Evolutionary conservation across 2,113 vertebrate species (phyloP), one percentile per base, ranked within the genome.

Genomic region (Sapajus apella): DNA sequence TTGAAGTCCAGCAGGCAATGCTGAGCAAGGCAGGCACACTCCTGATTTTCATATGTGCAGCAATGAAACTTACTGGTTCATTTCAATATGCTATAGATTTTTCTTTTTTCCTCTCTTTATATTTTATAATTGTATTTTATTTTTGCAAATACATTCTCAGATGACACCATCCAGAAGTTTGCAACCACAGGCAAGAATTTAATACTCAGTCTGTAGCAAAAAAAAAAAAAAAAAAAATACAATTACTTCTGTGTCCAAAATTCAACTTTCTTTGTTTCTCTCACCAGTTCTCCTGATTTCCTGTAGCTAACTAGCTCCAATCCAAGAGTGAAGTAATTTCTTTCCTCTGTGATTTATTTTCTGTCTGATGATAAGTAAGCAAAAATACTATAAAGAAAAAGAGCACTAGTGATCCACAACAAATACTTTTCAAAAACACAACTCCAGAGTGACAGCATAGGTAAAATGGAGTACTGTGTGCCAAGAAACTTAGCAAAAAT

Each of bases 271-370:
- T 91, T 89, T 95, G 64, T 96, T 96, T 95, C 90, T 68, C 88
- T 91, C 92, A 61, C 87, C 81, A 96, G 82, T 76, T 96, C 90
- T 87, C 86, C n/a, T 90, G 81, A 95, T 83, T 96, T 94, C 87
- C 90, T 92, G 93, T 52, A 89, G 87, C 84, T 83, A 61, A 93
- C 87, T 96, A 90, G 95, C 94, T 97, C 81, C 35, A n/a, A 68
- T 8, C 64, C 85, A 87, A 91, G 64, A 87, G 40, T 97, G 96
- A 98, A 97, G 92, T 95, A 72, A 98, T 97, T 97, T 94, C 96
- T 97, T 96, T 96, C 55, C 87, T 97, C 87, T 80, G 79, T 95
- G 95, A 97, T 97, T 98, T 97, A 97, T 91, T 96, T 97, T 96
- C 96, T 96, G 93, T 64, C 82, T 96, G 72, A 94, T 8, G n/a